phyloP scores from a whole-genome alignment of 2,113 vertebrate genomes.

The Recurvirostra avosetta region DNA sequence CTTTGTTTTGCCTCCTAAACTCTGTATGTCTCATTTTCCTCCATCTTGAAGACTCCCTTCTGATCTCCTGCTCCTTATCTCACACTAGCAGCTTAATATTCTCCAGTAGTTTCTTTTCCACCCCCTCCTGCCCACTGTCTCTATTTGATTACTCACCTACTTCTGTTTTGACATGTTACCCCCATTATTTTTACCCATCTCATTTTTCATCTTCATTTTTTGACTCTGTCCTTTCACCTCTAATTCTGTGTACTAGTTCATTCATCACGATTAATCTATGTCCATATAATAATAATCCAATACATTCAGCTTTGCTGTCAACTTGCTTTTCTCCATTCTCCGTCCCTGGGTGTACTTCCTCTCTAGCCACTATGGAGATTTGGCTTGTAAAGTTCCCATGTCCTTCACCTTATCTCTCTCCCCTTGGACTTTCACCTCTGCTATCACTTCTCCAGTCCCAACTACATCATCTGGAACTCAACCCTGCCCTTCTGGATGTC shows the following conservation, averaged over 20 bases:
- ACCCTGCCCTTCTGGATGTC: background rate
- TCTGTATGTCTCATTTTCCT: background rate
- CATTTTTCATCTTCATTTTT: background rate
- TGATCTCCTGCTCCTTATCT: background rate
- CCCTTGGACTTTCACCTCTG: background rate
- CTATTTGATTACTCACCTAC: background rate
- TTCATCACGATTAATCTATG: background rate
- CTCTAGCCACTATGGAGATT: accelerated
- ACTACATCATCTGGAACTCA: background rate
- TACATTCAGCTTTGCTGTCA: background rate
- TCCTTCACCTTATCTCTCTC: background rate
- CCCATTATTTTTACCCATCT: no score
- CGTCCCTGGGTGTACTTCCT: background rate
- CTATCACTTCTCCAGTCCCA: background rate
- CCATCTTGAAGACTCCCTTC: background rate
- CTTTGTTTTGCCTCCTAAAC: background rate
- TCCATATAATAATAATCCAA: background rate
- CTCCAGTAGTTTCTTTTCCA: background rate
- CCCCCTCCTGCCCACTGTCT: background rate
- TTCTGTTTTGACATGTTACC: background rate
- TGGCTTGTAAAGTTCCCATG: background rate
- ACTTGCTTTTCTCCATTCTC: background rate
- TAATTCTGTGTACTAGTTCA: background rate
- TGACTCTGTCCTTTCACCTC: background rate
- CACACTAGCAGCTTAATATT: background rate